Evolutionary conservation across 2,888 invertebrate genomes (phyloP), one percentile per base, ranked within the genome.

Genomic region (Hololepta plana): DNA sequence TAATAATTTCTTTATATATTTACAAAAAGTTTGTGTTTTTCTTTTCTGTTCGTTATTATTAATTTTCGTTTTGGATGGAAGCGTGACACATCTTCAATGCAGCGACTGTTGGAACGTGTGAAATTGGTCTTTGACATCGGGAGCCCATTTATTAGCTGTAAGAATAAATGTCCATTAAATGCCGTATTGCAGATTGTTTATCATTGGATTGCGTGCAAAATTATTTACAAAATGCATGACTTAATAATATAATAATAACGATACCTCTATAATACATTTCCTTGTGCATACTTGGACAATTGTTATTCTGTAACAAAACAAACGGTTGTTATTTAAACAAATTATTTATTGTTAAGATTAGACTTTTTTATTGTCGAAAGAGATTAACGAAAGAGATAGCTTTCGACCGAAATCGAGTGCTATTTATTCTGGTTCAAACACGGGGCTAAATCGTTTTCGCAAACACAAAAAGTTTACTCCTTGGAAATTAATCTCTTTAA

Each of bases 261-360:
- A 40, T 67, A 79, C 77, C 80, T 66, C 74, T 76, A 51, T 85
- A 85, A 47, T 81, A 77, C 73, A 82, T 81, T 47, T 85, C 80
- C 55, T 75, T 74, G 49, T 80, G 75, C 85, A 87, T 85, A 40
- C 80, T 76, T 24, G 84, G 82, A 59, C 85, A 85, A 53, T 73
- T 75, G 53, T 62, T 64, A 45, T 63, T 65, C 68, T 71, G 59
- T 30, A 59, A 59, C 41, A 48, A 25, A 31, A 36, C 31, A 32
- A 12, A 33, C 11, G 20, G 20, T n/a, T n/a, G n/a, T n/a, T n/a
- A n/a, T n/a, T n/a, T n/a, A n/a, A n/a, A n/a, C n/a, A n/a, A n/a
- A n/a, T n/a, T n/a, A n/a, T n/a, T n/a, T n/a, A n/a, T n/a, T n/a
- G n/a, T n/a, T n/a, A n/a, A n/a, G n/a, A n/a, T n/a, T n/a, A n/a